Percentiles rank a stretch among this genome's conserved stretches.
Conservation (phyloP, 2,797 vertebrate species). For the Notolepis coatsorum region DNA sequence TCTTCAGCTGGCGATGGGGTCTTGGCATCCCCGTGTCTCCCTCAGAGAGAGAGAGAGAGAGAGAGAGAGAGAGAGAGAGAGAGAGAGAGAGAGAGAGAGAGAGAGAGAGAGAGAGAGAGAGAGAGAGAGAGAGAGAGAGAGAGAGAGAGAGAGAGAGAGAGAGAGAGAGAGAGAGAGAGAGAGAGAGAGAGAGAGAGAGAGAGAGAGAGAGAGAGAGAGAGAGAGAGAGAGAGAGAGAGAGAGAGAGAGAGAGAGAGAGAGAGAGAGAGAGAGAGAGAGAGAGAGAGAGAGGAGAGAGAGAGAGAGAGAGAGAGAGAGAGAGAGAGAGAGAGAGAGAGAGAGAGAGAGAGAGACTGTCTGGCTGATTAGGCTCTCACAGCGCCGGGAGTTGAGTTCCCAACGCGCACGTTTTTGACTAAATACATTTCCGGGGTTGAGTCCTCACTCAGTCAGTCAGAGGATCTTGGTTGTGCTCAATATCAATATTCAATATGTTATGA, state of each 20-base stretch:
- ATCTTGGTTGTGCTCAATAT: too few species aligned
- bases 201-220: background rate
- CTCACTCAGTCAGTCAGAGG: too few species aligned
- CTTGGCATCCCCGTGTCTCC: slow-evolving; percentile 9
- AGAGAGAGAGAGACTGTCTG: background rate
- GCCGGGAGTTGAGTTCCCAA: too few species aligned
- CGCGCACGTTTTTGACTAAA: too few species aligned
- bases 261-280: background rate
- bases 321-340: background rate
- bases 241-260: background rate
- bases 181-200: background rate
- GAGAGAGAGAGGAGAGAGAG: background rate
- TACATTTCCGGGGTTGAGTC: too few species aligned
- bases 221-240: background rate
- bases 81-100: background rate
- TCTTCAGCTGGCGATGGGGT: background rate
- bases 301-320: background rate
- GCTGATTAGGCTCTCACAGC: too few species aligned
- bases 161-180: slow-evolving; percentile 3
- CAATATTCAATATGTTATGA: too few species aligned
- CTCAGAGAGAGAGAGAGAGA: background rate
- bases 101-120: background rate
- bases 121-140: background rate
- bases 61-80: background rate
- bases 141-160: background rate